phyloP scores from a whole-genome alignment of 2,113 vertebrate genomes.

The Labeo catla region DNA sequence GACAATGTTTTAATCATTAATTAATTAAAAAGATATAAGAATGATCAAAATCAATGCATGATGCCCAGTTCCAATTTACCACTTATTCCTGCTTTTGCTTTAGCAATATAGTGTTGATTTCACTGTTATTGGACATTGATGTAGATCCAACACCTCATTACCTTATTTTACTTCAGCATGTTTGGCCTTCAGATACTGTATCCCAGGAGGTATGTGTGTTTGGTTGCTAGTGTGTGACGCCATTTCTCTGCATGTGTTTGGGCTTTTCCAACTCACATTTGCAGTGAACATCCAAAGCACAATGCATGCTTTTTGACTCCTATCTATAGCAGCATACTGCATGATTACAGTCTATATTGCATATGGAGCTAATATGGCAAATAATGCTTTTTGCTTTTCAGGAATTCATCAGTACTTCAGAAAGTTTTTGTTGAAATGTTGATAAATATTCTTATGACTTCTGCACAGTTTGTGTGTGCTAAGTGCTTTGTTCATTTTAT shows the following conservation, averaged over 20 bases:
- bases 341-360: not conserved
- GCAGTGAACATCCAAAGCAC: conserved; percentile 20
- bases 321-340: not conserved
- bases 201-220: conserved; percentile 73
- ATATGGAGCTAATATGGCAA: not conserved
- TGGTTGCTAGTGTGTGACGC: conserved; percentile 43
- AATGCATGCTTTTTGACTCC: not conserved
- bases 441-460: not conserved
- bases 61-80: not conserved
- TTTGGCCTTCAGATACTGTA: conserved; percentile 77
- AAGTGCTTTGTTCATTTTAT: not conserved
- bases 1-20: not conserved
- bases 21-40: not conserved
- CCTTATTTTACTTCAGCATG: conserved; percentile 73
- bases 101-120: conserved; percentile 6
- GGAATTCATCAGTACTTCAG: not conserved
- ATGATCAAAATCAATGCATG: not conserved
- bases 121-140: not conserved
- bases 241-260: conserved; percentile 34
- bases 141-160: conserved; percentile 53
- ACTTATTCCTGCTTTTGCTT: not conserved
- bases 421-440: not conserved
- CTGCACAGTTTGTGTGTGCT: not conserved
- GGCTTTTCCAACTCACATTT: conserved; percentile 24
- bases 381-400: not conserved